phyloP scores from a whole-genome alignment of 2,888 invertebrate species.

The Norana najaformis region DNA sequence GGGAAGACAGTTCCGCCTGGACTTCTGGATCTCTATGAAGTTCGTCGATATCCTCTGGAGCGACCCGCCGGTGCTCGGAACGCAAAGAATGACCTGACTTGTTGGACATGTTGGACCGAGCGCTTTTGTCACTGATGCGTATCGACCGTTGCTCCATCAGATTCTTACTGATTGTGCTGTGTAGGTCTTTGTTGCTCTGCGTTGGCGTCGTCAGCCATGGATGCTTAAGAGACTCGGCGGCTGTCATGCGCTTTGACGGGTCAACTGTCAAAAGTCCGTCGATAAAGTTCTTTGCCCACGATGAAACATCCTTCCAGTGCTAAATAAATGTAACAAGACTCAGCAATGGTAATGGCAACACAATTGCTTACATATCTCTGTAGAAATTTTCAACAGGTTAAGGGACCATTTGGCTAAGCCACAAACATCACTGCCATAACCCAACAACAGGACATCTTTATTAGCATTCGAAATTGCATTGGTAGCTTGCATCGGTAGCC shows the following conservation, averaged over 20 bases:
- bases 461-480: neutral
- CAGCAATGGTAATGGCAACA: neutral
- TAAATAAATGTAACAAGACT: constrained; percentile 48
- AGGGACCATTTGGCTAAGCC: neutral
- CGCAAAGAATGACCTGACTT: constrained; percentile 63
- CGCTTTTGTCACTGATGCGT: constrained; percentile 23
- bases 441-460: neutral
- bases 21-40: constrained; percentile 58
- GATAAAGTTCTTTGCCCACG: constrained; percentile 67
- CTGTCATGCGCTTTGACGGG: constrained; percentile 64
- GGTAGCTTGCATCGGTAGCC: too few relatives aligned
- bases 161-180: constrained; percentile 59
- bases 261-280: constrained; percentile 66
- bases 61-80: constrained; percentile 61
- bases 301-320: constrained; percentile 68
- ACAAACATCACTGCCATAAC: neutral
- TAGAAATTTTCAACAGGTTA: neutral
- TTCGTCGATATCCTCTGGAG: constrained; percentile 63
- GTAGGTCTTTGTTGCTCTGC: constrained; percentile 57
- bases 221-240: constrained; percentile 65
- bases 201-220: constrained; percentile 67
- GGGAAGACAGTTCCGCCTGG: constrained; percentile 21
- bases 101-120: constrained; percentile 59
- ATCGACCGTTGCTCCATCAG: constrained; percentile 45
- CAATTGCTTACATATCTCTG: neutral